Conservation (phyloP, 2,888 invertebrate species). For the Ectobius pallidus region DNA sequence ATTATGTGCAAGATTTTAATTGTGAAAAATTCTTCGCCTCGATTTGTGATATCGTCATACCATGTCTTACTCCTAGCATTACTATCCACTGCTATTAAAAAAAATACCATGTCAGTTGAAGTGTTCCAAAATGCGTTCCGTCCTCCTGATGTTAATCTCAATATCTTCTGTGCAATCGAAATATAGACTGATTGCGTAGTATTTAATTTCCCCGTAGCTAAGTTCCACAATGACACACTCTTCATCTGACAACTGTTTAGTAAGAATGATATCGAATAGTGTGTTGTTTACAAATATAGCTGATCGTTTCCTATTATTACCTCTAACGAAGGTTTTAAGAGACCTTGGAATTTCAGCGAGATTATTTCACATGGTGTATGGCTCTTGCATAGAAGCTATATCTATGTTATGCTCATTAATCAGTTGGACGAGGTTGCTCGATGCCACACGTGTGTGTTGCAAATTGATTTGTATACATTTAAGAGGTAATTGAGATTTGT, state of each 20-base stretch:
- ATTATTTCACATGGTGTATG: not conserved
- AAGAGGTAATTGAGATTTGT: not conserved
- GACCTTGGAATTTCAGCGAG: not conserved
- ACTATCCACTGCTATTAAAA: not conserved
- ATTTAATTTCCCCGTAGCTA: no score
- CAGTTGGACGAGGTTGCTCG: not conserved
- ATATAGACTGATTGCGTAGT: no score
- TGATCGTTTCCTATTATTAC: no score
- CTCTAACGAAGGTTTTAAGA: not conserved
- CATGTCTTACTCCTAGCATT: not conserved
- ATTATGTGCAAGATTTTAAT: not conserved
- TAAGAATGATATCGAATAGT: not conserved
- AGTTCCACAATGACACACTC: not conserved
- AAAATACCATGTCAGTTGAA: no score
- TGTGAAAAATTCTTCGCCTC: not conserved
- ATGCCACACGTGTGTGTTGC: not conserved
- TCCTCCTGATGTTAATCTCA: no score
- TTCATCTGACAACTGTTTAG: not conserved
- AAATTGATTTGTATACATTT: not conserved
- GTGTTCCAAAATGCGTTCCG: no score
- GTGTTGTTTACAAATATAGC: not conserved
- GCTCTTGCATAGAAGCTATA: not conserved
- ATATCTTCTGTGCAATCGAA: no score
- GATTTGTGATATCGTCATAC: not conserved
- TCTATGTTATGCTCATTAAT: not conserved